Percentiles rank a stretch among this genome's conserved stretches.
These are phyloP conservation scores for Drosophila subquinaria DNA, from an alignment of 2,888 invertebrate genomes.

Conservation along the genomic window DNA sequence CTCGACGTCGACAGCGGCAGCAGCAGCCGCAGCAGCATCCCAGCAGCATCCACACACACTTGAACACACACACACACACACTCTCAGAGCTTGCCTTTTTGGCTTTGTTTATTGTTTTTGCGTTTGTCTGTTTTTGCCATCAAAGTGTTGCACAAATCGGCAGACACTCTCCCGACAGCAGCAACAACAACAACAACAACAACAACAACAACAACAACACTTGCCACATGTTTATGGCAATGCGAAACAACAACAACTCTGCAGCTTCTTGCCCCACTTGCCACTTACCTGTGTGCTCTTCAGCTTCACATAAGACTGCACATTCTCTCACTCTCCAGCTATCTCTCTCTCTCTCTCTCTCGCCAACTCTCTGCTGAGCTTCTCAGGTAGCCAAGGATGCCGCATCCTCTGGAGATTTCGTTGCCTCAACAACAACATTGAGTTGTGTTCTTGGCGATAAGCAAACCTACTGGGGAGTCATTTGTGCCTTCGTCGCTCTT, in stretches of 20 bases:
- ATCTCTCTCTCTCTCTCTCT: background rate
- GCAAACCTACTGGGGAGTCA: slow-evolving; percentile 69
- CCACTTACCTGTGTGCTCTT: slow-evolving; percentile 1
- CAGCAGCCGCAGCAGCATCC: slow-evolving; percentile 23
- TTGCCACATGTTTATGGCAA: slow-evolving; percentile 72
- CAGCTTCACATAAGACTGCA: slow-evolving; percentile 6
- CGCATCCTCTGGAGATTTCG: slow-evolving; percentile 59
- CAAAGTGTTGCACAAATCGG: slow-evolving; percentile 82
- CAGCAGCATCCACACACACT: slow-evolving; percentile 40
- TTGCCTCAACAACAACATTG: slow-evolving; percentile 39
- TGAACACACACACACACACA: slow-evolving; percentile 31
- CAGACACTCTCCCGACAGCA: slow-evolving; percentile 60
- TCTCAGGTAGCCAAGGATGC: slow-evolving; percentile 41
- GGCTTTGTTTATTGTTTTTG: slow-evolving; percentile 74
- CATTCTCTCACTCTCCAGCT: slow-evolving; percentile 10
- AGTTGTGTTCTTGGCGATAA: slow-evolving; percentile 63
- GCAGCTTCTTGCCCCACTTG: background rate
- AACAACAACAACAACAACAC: slow-evolving; percentile 45
- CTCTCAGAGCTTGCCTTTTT: slow-evolving; percentile 41
- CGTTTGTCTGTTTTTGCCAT: slow-evolving; percentile 62
- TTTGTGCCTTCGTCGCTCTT: slow-evolving; percentile 49
- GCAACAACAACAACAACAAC: slow-evolving; percentile 41
- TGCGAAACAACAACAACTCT: slow-evolving; percentile 48
- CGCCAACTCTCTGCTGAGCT: background rate
- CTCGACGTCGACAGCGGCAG: slow-evolving; percentile 41